phyloP scores from a whole-genome alignment of 2,113 vertebrate genomes.

The Halcyon senegalensis region DNA sequence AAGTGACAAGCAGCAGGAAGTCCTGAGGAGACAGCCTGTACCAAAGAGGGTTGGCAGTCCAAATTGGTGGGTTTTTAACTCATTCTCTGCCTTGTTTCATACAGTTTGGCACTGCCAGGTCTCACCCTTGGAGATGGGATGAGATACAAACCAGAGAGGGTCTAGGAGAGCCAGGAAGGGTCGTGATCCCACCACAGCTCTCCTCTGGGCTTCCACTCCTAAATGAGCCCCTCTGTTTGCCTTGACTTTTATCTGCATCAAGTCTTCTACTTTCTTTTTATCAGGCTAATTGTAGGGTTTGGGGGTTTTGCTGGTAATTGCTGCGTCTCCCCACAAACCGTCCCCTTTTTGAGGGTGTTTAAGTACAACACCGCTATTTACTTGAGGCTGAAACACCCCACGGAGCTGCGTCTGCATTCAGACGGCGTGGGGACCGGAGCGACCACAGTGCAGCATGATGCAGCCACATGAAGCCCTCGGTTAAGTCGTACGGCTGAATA shows the following conservation, averaged over 20 bases:
- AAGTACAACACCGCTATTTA: background rate
- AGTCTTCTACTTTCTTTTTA: background rate
- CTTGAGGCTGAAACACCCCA: background rate
- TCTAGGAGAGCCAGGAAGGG: background rate
- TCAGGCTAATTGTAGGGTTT: background rate
- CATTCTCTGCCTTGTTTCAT: background rate
- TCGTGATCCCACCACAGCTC: background rate
- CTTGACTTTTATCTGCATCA: background rate
- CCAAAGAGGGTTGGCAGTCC: background rate
- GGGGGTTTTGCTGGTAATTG: background rate
- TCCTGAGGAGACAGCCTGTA: slow-evolving; percentile 40
- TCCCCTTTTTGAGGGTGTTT: background rate
- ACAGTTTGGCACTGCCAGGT: background rate
- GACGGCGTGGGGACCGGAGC: accelerated
- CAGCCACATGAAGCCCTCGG: background rate
- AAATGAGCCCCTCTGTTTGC: background rate
- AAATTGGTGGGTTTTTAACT: slow-evolving; percentile 18
- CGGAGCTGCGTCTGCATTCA: background rate
- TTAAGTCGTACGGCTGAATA: background rate
- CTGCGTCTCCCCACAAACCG: background rate
- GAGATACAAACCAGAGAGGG: background rate
- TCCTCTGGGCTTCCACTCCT: background rate
- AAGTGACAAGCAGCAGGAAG: slow-evolving; percentile 61
- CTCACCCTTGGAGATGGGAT: background rate
- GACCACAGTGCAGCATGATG: background rate